Evolutionary conservation across 2,888 invertebrate species (phyloP).

Genomic region (Luperina testacea): DNA sequence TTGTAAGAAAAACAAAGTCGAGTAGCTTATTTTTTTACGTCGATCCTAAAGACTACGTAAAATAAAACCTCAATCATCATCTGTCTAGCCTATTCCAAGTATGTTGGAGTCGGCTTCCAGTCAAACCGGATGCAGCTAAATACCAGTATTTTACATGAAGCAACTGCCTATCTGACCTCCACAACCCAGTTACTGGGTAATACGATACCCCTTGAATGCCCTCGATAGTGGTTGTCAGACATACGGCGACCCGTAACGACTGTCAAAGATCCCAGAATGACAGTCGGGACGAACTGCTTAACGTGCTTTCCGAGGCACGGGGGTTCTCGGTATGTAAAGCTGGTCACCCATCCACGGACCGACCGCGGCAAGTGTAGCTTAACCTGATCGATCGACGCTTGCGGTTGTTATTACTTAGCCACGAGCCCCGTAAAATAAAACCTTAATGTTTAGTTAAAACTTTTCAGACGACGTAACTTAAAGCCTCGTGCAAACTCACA

Average conservation of each 20-base stretch:
- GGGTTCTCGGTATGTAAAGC: background rate
- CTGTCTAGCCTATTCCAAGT: too few relatives aligned
- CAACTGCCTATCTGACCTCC: too few relatives aligned
- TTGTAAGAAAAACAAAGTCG: background rate
- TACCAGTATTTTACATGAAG: too few relatives aligned
- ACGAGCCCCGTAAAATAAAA: conserved; percentile 8
- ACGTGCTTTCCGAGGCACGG: background rate
- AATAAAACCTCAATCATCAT: too few relatives aligned
- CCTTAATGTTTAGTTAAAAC: conserved; percentile 25
- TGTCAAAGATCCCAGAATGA: background rate
- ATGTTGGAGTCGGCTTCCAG: too few relatives aligned
- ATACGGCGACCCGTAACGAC: background rate
- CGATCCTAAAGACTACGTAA: background rate
- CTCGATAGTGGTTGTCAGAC: background rate
- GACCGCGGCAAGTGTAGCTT: too few relatives aligned
- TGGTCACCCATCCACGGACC: too few relatives aligned
- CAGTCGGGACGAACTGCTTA: background rate
- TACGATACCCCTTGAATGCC: too few relatives aligned
- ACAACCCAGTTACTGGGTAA: too few relatives aligned
- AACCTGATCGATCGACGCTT: too few relatives aligned
- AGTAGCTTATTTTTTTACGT: background rate
- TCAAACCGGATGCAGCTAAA: too few relatives aligned
- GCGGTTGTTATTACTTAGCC: too few relatives aligned
- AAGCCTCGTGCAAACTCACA: conserved; percentile 14
- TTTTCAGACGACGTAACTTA: conserved; percentile 22